Conservation (phyloP, 1,140 invertebrate species). For the Helicoverpa armigera region DNA sequence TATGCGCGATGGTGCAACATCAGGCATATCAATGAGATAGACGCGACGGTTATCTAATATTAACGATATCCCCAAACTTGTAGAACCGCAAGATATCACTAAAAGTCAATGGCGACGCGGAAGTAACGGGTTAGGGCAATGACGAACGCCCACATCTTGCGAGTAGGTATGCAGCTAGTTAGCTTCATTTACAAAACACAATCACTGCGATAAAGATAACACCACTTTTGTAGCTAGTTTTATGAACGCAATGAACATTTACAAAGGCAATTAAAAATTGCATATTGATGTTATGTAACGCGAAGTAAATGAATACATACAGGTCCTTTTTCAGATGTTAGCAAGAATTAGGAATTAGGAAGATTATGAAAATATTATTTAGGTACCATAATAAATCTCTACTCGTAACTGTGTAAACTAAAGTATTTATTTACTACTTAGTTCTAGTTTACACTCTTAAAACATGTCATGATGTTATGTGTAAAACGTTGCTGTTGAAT, state of each 20-base stretch:
- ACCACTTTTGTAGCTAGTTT: neutral
- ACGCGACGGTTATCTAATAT: slow-evolving; percentile 44
- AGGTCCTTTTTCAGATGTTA: too few relatives aligned
- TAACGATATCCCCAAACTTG: slow-evolving; percentile 15
- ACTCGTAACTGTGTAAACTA: too few relatives aligned
- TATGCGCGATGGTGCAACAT: slow-evolving; percentile 7
- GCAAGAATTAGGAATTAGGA: too few relatives aligned
- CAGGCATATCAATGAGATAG: slow-evolving; percentile 41
- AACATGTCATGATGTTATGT: too few relatives aligned
- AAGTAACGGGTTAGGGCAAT: slow-evolving; percentile 50
- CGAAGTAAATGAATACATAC: too few relatives aligned
- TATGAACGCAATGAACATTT: neutral
- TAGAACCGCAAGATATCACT: slow-evolving; percentile 36
- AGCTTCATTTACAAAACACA: slow-evolving; percentile 36
- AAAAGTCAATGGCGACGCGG: slow-evolving; percentile 44
- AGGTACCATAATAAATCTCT: too few relatives aligned
- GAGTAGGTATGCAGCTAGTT: neutral
- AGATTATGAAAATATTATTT: too few relatives aligned
- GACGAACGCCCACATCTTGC: slow-evolving; percentile 46
- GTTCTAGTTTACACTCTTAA: too few relatives aligned
- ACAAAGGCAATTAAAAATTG: neutral
- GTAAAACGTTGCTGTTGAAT: neutral
- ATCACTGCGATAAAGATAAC: slow-evolving; percentile 21
- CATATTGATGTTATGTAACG: neutral
- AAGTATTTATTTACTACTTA: too few relatives aligned